Percentiles rank a stretch among this genome's conserved stretches.
Conservation (phyloP, 2,113 vertebrate genomes). For the Oreotrochilus melanogaster region DNA sequence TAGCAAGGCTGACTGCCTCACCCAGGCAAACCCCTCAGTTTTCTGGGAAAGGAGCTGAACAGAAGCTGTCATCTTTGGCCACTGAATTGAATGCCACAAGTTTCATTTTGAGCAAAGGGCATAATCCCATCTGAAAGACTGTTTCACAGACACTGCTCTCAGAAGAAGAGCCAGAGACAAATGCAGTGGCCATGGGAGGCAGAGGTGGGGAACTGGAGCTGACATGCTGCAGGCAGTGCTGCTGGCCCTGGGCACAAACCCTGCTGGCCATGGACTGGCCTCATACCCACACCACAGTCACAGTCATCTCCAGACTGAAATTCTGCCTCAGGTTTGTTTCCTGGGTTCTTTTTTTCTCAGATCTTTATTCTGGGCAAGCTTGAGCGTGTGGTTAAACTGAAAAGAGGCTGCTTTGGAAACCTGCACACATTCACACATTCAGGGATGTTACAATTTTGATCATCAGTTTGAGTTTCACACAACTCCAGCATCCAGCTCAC, state of each 20-base stretch:
- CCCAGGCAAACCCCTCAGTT: neutral
- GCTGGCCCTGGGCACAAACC: neutral
- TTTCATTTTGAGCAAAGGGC: neutral
- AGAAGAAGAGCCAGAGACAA: neutral
- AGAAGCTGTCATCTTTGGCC: neutral
- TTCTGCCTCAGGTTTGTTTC: neutral
- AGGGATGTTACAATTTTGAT: neutral
- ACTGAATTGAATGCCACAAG: neutral
- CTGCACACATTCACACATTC: neutral
- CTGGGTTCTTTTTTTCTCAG: neutral
- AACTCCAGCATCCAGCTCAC: conserved; percentile 4
- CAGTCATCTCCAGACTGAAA: neutral
- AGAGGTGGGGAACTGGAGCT: neutral
- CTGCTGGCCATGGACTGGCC: neutral
- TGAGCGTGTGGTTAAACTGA: neutral
- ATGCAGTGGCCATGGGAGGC: neutral
- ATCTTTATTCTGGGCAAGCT: neutral
- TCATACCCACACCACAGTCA: neutral
- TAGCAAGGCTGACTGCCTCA: neutral
- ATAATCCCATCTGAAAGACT: neutral
- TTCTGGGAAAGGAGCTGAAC: neutral
- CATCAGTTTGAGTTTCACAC: conserved; percentile 11
- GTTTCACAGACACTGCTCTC: fast-evolving
- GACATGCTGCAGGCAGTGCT: neutral
- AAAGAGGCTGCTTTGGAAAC: neutral